Conservation (phyloP, 1,140 invertebrate species). For the Drosophila albomicans region DNA sequence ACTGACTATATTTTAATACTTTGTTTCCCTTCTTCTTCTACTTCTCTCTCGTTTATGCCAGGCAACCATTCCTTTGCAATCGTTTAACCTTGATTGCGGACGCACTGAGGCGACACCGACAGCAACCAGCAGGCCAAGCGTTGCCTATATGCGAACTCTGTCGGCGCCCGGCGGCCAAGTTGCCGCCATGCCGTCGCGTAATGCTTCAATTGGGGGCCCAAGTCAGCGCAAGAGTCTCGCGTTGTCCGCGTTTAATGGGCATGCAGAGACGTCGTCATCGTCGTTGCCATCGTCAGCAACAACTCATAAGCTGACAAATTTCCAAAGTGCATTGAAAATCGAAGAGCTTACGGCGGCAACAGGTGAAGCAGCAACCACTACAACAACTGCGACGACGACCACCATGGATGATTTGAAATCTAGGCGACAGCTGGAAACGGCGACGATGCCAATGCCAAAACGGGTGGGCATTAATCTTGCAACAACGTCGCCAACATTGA, state of each 20-base stretch:
- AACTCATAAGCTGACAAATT: constrained; percentile 84
- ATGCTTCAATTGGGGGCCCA: constrained; percentile 6
- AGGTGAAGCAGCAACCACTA: constrained; percentile 54
- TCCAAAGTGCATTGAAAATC: constrained; percentile 83
- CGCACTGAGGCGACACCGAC: constrained; percentile 59
- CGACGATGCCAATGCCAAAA: constrained; percentile 75
- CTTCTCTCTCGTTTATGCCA: constrained; percentile 44
- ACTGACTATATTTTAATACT: constrained; percentile 75
- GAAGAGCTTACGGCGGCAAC: constrained; percentile 68
- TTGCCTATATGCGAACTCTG: constrained; percentile 80
- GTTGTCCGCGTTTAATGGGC: constrained; percentile 57
- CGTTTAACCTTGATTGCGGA: constrained; percentile 84
- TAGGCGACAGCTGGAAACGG: constrained; percentile 73
- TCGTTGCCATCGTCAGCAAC: constrained; percentile 23
- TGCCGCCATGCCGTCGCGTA: too few species aligned
- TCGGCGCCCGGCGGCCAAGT: constrained; percentile 71
- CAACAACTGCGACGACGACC: constrained; percentile 39
- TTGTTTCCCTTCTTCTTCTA: constrained; percentile 36
- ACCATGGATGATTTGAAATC: constrained; percentile 70
- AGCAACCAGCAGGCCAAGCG: constrained; percentile 58
- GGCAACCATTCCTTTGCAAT: constrained; percentile 84
- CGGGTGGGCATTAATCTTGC: constrained; percentile 83
- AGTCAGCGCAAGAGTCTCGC: constrained; percentile 78
- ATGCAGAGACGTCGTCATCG: constrained; percentile 49
- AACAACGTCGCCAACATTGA: constrained; percentile 56